Evolutionary conservation across 1,140 invertebrate genomes (phyloP).

Genomic region (Drosophila gunungcola): DNA sequence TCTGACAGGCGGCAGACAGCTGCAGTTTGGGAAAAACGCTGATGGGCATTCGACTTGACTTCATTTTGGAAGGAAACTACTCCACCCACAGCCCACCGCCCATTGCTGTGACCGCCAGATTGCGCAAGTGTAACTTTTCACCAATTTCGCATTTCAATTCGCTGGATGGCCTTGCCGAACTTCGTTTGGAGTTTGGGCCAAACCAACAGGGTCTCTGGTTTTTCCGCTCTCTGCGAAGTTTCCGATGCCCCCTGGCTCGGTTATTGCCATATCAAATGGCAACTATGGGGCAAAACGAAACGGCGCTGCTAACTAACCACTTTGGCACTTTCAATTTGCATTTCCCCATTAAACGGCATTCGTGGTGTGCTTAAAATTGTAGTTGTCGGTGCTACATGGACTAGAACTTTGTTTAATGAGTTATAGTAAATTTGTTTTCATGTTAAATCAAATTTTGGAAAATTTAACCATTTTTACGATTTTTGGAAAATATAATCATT

Average conservation of each 20-base stretch:
- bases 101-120: constrained; percentile 23
- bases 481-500: too few species aligned
- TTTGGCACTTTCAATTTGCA: constrained; percentile 54
- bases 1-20: constrained; percentile 69
- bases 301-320: constrained; percentile 46
- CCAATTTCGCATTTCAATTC: constrained; percentile 68
- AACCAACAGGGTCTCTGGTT: constrained; percentile 2
- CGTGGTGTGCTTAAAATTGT: not conserved
- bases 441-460: too few species aligned
- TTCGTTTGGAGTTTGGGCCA: constrained; percentile 4
- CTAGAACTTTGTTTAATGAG: too few species aligned
- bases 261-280: constrained; percentile 62
- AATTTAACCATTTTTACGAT: too few species aligned
- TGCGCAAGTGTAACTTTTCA: constrained; percentile 57
- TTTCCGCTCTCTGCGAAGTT: not conserved
- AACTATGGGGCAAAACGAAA: constrained; percentile 59
- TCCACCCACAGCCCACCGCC: not conserved
- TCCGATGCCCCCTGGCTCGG: constrained; percentile 9
- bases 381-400: not conserved
- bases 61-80: constrained; percentile 45
- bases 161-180: constrained; percentile 35
- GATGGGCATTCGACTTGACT: constrained; percentile 74
- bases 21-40: constrained; percentile 69
- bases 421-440: too few species aligned
- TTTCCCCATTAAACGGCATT: constrained; percentile 31